Evolutionary conservation across 2,113 vertebrate genomes (phyloP).

Genomic region (Agapornis roseicollis): DNA sequence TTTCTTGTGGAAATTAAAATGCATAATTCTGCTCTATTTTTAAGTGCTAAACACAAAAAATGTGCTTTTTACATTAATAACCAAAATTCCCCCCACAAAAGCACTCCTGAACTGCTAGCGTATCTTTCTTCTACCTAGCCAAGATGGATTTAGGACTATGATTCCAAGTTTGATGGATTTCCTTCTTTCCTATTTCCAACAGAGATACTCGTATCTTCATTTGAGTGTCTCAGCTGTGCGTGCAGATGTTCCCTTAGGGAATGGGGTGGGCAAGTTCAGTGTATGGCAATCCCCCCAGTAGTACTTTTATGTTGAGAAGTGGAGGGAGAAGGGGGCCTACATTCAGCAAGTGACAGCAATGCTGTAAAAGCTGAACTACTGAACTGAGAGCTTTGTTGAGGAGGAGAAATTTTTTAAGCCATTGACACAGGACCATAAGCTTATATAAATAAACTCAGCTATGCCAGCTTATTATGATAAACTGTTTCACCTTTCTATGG

Average conservation of each 20-base stretch:
- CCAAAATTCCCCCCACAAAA: not conserved
- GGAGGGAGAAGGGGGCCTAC: not conserved
- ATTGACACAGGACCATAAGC: not conserved
- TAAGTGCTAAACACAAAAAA: not conserved
- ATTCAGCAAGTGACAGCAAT: not conserved
- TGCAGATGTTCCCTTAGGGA: not conserved
- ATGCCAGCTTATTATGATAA: not conserved
- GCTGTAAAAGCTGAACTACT: not conserved
- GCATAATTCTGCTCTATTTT: not conserved
- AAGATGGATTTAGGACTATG: not conserved
- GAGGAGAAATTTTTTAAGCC: not conserved
- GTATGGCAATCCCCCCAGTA: not conserved
- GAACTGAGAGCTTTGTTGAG: not conserved
- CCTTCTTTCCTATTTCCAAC: not conserved
- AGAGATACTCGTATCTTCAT: not conserved
- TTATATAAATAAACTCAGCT: not conserved
- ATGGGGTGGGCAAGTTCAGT: not conserved
- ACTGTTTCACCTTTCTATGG: not conserved
- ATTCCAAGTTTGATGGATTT: not conserved
- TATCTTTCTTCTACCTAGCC: not conserved
- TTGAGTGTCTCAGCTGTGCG: not conserved
- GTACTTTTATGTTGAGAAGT: not conserved
- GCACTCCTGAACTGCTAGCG: fast-evolving
- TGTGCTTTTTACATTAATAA: not conserved
- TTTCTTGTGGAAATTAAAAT: not conserved